Base-by-base conservation (phyloP, 2,113 vertebrate genomes). In the Silurus asotus region DNA sequence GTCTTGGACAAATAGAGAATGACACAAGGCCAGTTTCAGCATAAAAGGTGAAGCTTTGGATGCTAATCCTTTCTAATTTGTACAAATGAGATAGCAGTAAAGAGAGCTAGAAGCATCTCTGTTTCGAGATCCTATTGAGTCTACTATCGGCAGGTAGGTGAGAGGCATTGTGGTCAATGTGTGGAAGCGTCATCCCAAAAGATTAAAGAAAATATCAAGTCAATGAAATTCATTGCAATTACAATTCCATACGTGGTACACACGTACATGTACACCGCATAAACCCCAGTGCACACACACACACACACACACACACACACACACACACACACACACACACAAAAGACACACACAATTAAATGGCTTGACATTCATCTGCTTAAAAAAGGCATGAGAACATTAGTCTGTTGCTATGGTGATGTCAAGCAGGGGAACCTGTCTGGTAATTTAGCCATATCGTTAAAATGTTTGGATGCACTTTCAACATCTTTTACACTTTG, bases 351-450 rank as follows among this genome's bases (percentile, higher is more conserved):
- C 51, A 56, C 13, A 49, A 76, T 76, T 25, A 25, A 14, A 11
- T 53, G 23, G 20, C 8, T 76, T 76, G 48, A 11, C 55, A 75
- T 84, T 84, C 86, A 87, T 91, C 90, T 92, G 90, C 75, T 90
- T 75, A 51, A 75, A 77, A 23, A 61, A 86, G n/a, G 53, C 15
- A 10, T 28, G 82, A 70, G 65, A 19, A 59, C 45, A 86, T 92
- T 90, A 91, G 86, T 91, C 89, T 88, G 92, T 93, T 91, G 85
- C 93, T 90, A 94, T 94, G 91, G 94, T 91, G 89, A 94, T 90
- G 86, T 86, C 91, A 93, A 91, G 88, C 90, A 90, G 37, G 88
- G 89, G 89, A 92, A 91, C 86, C 85, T 88, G 79, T 90, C 90
- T 88, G 91, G 85, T 79, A 89, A 90, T 92, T 90, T 86, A 87